Evolutionary conservation across 2,113 vertebrate species (phyloP).

Genomic region (Perognathus longimembris): DNA sequence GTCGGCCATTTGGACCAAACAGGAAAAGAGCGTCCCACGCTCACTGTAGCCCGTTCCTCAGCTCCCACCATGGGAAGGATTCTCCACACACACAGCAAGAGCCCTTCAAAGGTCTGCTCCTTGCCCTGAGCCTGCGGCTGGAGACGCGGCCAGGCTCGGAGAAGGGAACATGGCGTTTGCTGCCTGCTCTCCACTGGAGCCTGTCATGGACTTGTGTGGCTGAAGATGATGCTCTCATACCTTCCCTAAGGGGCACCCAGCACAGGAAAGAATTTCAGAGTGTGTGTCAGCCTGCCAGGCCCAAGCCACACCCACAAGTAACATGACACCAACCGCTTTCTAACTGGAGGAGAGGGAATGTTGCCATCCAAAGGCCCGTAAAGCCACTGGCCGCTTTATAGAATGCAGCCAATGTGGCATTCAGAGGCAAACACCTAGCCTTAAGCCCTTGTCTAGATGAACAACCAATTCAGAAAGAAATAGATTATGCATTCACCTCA

Average conservation of each 20-base stretch:
- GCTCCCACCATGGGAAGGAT: not conserved
- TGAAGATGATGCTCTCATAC: not conserved
- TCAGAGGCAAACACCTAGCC: not conserved
- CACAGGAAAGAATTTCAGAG: not conserved
- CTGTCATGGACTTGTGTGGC: not conserved
- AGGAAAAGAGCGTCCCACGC: not conserved
- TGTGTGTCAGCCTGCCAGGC: not conserved
- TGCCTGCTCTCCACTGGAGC: not conserved
- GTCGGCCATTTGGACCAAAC: not conserved
- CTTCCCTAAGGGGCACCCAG: rapidly evolving
- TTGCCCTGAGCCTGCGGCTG: not conserved
- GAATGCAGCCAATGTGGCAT: not conserved
- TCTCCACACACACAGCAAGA: not conserved
- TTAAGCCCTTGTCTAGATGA: not conserved
- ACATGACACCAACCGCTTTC: not conserved
- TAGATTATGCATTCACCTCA: not conserved
- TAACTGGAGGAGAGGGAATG: not conserved
- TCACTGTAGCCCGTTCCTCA: not conserved
- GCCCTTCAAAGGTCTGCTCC: too few relatives aligned
- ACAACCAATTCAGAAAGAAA: not conserved
- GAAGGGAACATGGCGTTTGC: not conserved
- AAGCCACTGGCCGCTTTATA: not conserved
- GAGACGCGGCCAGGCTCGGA: not conserved
- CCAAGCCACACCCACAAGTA: not conserved
- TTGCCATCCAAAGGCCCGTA: not conserved